Conservation (phyloP, 2,888 invertebrate species). For the Ferrisia virgata region DNA sequence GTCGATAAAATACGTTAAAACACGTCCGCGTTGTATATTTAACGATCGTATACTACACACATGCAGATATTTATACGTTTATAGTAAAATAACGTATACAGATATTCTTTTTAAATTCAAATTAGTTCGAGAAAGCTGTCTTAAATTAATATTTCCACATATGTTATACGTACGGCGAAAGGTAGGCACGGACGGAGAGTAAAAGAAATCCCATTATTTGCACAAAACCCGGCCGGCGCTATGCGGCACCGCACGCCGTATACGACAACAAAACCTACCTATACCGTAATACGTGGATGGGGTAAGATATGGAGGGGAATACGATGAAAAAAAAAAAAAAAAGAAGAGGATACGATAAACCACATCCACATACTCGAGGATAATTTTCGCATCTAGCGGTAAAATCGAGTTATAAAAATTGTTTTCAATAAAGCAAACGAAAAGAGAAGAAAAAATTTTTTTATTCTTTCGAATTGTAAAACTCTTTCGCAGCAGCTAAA, state of each 20-base stretch:
- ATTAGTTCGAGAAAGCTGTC: slow-evolving; percentile 1
- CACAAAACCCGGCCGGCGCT: not conserved
- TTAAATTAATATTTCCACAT: not conserved
- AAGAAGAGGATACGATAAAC: too few species aligned
- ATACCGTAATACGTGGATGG: not conserved
- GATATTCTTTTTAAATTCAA: slow-evolving; percentile 16
- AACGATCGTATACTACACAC: not conserved
- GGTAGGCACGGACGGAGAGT: not conserved
- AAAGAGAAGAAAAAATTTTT: not conserved
- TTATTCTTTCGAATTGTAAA: not conserved
- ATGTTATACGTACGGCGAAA: not conserved
- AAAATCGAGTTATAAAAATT: slow-evolving; percentile 30
- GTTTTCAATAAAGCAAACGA: not conserved
- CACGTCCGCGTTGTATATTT: not conserved
- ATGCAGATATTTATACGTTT: not conserved
- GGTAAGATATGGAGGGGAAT: not conserved
- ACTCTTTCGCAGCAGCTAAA: not conserved
- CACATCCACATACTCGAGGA: not conserved
- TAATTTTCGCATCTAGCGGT: not conserved
- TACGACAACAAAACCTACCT: too few species aligned
- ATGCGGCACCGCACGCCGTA: not conserved
- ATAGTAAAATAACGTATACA: not conserved
- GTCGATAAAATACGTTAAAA: not conserved
- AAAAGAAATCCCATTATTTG: not conserved
- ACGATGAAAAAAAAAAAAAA: not conserved